Evolutionary conservation across 2,888 invertebrate genomes (phyloP).

Genomic region (Sisyra terminalis): DNA sequence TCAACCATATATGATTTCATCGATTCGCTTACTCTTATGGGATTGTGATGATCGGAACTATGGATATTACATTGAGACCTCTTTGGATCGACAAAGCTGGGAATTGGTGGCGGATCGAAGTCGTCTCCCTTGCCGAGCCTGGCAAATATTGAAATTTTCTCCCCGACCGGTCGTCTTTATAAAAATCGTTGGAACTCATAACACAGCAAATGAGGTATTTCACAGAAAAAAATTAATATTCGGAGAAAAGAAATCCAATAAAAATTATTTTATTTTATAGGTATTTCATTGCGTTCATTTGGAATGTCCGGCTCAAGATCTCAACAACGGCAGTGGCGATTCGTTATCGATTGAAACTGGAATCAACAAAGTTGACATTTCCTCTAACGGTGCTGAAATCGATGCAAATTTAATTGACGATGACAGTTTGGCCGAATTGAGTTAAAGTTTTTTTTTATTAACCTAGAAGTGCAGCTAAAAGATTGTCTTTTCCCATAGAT

Average conservation of each 20-base stretch:
- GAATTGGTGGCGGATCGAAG: slow-evolving; percentile 78
- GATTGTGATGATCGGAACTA: slow-evolving; percentile 93
- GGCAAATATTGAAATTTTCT: slow-evolving; percentile 82
- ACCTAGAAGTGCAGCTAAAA: no score
- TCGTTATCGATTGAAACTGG: no score
- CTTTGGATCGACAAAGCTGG: slow-evolving; percentile 86
- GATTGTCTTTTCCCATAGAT: no score
- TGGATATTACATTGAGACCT: slow-evolving; percentile 91
- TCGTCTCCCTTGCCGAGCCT: slow-evolving; percentile 73
- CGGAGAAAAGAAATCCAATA: background rate
- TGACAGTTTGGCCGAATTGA: no score
- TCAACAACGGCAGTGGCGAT: no score
- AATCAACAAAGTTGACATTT: no score
- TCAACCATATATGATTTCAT: slow-evolving; percentile 87
- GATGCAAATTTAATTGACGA: no score
- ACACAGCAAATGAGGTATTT: slow-evolving; percentile 88
- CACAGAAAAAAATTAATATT: slow-evolving; percentile 2
- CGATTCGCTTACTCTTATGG: slow-evolving; percentile 87
- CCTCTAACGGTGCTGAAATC: no score
- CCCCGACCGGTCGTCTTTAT: slow-evolving; percentile 82
- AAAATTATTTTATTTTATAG: slow-evolving; percentile 28
- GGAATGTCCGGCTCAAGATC: slow-evolving; percentile 72
- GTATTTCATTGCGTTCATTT: slow-evolving; percentile 97
- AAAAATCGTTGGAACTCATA: slow-evolving; percentile 88
- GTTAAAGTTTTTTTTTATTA: no score